These are phyloP conservation scores for Copidosoma aretas DNA, from an alignment of 2,888 invertebrate genomes.

Conservation along the genomic window DNA sequence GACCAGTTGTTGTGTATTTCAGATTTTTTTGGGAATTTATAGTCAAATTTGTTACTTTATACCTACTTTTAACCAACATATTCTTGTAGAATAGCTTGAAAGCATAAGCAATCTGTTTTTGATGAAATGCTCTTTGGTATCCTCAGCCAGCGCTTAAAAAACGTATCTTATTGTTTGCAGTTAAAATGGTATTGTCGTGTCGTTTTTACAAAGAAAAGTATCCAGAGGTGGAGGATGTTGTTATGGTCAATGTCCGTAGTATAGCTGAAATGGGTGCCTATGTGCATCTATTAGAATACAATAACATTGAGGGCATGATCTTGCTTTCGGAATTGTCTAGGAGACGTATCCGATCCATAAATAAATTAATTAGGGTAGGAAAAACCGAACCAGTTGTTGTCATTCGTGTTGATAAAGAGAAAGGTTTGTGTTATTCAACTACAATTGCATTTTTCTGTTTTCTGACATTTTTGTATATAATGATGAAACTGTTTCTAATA, in stretches of 20 bases:
- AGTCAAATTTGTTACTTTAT: too few species aligned
- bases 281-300: conserved; percentile 96
- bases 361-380: conserved; percentile 97
- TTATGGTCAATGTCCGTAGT: conserved; percentile 97
- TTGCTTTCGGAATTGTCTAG: conserved; percentile 96
- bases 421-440: conserved; percentile 70
- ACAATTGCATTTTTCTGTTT: background rate
- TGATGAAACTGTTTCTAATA: too few species aligned
- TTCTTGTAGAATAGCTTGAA: too few species aligned
- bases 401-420: conserved; percentile 98
- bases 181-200: conserved; percentile 88
- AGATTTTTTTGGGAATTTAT: too few species aligned
- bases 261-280: conserved; percentile 99
- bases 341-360: conserved; percentile 98
- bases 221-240: conserved; percentile 99
- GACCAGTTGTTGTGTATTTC: too few species aligned
- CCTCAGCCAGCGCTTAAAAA: background rate
- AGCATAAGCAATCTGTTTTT: too few species aligned
- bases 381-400: conserved; percentile 99
- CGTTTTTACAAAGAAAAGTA: conserved; percentile 97
- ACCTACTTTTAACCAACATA: too few species aligned
- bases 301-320: conserved; percentile 99
- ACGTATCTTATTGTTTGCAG: background rate
- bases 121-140: too few species aligned
- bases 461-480: too few species aligned